Evolutionary conservation across 2,113 vertebrate genomes (phyloP).

Genomic region (Drymodes brunneopygia): DNA sequence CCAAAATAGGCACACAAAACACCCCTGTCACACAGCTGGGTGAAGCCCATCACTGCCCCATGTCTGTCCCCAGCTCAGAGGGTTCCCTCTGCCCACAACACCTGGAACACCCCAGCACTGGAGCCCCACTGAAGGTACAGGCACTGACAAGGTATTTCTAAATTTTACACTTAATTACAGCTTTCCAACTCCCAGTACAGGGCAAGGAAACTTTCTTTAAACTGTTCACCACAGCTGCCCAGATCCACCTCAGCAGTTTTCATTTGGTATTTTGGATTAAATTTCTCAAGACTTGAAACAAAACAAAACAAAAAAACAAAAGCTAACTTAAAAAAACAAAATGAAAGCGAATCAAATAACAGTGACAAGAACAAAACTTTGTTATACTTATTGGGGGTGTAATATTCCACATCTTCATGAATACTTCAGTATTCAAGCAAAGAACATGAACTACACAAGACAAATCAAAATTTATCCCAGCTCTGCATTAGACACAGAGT

Average conservation of each 20-base stretch:
- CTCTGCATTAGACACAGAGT: not conserved
- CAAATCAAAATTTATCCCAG: constrained; percentile 10
- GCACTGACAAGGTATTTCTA: not conserved
- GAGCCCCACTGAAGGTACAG: not conserved
- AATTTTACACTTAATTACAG: not conserved
- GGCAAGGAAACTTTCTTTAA: not conserved
- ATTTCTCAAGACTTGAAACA: not conserved
- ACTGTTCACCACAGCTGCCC: not conserved
- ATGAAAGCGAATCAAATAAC: not conserved
- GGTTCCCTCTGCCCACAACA: not conserved
- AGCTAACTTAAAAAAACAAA: not conserved
- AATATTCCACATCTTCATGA: not conserved
- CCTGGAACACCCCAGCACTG: not conserved
- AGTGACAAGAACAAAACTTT: not conserved
- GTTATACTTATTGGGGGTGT: not conserved
- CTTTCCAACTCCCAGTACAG: not conserved
- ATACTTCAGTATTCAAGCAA: not conserved
- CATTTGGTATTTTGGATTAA: not conserved
- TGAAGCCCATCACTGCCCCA: not conserved
- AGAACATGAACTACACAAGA: not conserved
- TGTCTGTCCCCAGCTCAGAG: not conserved
- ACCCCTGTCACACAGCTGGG: not conserved
- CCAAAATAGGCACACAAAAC: not conserved
- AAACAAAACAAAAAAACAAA: not conserved
- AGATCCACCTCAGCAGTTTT: not conserved